Conservation (phyloP, 2,888 invertebrate species). For the Pemphredon lugubris region DNA sequence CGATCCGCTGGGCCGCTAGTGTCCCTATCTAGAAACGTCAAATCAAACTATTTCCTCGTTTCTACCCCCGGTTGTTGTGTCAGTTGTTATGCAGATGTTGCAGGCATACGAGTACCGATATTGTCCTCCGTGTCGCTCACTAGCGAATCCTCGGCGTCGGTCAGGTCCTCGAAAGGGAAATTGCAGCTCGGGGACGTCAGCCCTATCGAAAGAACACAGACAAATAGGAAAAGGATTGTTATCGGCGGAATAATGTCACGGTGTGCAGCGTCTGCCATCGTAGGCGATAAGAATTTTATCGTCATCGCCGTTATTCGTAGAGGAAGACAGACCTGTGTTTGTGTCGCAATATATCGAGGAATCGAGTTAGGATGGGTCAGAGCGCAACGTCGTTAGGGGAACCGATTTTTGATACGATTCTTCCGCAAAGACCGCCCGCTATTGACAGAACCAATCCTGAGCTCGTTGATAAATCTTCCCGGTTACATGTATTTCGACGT, state of each 20-base stretch:
- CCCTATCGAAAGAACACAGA: slow-evolving; percentile 77
- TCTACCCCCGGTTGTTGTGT: slow-evolving; percentile 71
- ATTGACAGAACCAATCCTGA: slow-evolving; percentile 21
- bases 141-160: slow-evolving; percentile 79
- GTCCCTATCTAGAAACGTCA: too few species aligned
- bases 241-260: slow-evolving; percentile 39
- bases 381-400: slow-evolving; percentile 12
- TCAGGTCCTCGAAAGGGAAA: slow-evolving; percentile 80
- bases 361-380: slow-evolving; percentile 27
- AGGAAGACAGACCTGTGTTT: slow-evolving; percentile 57
- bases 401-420: slow-evolving; percentile 23
- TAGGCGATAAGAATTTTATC: slow-evolving; percentile 52
- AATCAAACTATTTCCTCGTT: slow-evolving; percentile 33
- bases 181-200: slow-evolving; percentile 76
- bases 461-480: slow-evolving; percentile 10
- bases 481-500: not conserved
- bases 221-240: slow-evolving; percentile 61
- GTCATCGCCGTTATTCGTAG: slow-evolving; percentile 60
- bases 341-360: slow-evolving; percentile 35
- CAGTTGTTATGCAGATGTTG: slow-evolving; percentile 66
- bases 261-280: slow-evolving; percentile 36
- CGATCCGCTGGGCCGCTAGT: too few species aligned
- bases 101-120: slow-evolving; percentile 76
- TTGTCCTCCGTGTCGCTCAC: slow-evolving; percentile 79
- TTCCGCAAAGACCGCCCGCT: slow-evolving; percentile 20